Evolutionary conservation across 2,113 vertebrate genomes (phyloP).

Genomic region (Gracilinanus agilis): DNA sequence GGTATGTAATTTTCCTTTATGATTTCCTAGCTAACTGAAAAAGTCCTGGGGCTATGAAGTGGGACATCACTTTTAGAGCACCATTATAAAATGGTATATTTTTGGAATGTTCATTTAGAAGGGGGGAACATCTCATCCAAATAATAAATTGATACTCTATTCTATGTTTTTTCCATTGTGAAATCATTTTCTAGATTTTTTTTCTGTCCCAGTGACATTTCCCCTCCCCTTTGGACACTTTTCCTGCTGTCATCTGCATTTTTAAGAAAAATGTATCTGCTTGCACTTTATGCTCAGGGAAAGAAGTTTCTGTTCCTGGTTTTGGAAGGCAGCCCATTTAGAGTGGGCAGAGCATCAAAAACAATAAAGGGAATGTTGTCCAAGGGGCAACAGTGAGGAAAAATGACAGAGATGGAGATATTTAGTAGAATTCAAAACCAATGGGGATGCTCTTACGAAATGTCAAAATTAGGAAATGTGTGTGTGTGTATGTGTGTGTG

Average conservation of each 20-base stretch:
- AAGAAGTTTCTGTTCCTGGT: constrained; percentile 9
- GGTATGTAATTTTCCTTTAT: not conserved
- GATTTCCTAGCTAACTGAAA: constrained; percentile 18
- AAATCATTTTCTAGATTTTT: constrained; percentile 39
- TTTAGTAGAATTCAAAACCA: not conserved
- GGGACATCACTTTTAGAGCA: not conserved
- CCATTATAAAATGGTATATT: constrained; percentile 3
- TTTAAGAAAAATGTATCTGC: constrained; percentile 30
- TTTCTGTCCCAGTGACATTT: not conserved
- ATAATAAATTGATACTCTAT: constrained; percentile 19
- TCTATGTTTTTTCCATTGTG: constrained; percentile 20
- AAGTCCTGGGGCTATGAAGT: not conserved
- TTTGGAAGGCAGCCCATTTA: constrained; percentile 28
- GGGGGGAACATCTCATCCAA: not conserved
- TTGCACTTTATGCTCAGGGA: constrained; percentile 43
- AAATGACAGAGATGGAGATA: not conserved
- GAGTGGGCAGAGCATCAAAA: constrained; percentile 34
- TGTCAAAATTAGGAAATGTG: not conserved
- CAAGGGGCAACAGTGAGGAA: not conserved
- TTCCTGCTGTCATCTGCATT: not conserved
- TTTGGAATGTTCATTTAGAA: not conserved
- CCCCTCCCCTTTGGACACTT: constrained; percentile 4
- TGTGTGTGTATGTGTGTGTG: not conserved
- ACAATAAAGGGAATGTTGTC: constrained; percentile 26
- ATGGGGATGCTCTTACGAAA: not conserved